Conservation (phyloP, 2,113 vertebrate genomes). For the Anguilla japonica region DNA sequence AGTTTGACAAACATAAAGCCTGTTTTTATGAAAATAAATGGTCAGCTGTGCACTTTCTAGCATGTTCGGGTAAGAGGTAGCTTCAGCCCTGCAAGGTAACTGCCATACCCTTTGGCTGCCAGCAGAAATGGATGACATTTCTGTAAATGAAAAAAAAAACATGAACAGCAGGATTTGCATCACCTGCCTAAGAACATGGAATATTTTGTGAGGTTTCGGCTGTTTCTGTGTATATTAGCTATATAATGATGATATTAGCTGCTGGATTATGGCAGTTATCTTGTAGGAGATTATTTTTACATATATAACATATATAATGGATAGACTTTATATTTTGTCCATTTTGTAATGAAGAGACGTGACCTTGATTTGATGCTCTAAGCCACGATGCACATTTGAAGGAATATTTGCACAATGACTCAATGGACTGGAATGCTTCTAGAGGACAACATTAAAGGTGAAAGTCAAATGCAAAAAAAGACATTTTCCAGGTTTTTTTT, state of each 20-base stretch:
- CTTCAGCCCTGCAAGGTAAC: constrained; percentile 2
- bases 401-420: constrained; percentile 11
- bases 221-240: background rate
- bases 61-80: background rate
- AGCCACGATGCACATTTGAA: background rate
- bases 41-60: constrained; percentile 15
- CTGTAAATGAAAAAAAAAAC: background rate
- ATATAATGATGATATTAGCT: background rate
- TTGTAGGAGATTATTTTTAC: constrained; percentile 11
- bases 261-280: constrained; percentile 28
- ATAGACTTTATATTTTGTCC: constrained; percentile 14
- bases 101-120: constrained; percentile 13
- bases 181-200: background rate
- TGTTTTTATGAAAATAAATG: constrained; percentile 17
- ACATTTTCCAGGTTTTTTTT: constrained; percentile 22
- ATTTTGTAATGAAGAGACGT: constrained; percentile 17
- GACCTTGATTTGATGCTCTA: constrained; percentile 15
- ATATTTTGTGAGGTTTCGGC: background rate
- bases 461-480: constrained; percentile 10
- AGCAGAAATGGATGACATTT: background rate
- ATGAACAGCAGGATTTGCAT: background rate
- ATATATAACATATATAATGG: constrained; percentile 12
- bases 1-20: background rate
- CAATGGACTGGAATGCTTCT: background rate
- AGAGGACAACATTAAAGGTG: constrained; percentile 25